Conservation (phyloP, 2,797 vertebrate species). For the Phoeniculus purpureus region DNA sequence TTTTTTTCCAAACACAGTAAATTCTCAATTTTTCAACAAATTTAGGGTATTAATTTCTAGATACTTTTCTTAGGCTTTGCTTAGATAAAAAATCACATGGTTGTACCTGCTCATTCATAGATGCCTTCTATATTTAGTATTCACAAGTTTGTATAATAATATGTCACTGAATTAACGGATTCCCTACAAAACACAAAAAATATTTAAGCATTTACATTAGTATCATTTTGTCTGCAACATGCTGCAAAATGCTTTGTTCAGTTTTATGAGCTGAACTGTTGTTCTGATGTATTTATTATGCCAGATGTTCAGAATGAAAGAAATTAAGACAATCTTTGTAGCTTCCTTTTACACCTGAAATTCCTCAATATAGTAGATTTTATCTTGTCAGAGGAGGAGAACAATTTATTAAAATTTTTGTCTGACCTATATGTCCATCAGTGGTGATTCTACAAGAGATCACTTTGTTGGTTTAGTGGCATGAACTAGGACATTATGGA, state of each 20-base stretch:
- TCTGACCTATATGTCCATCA: neutral
- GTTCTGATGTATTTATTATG: neutral
- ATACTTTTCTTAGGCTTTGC: neutral
- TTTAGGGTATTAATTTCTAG: neutral
- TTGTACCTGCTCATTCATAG: neutral
- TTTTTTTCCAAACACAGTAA: neutral
- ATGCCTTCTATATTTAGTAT: neutral
- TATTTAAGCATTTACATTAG: neutral
- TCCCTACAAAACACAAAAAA: neutral
- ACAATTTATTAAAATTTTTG: neutral
- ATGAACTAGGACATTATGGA: neutral
- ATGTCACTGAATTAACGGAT: neutral
- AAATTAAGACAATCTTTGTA: neutral
- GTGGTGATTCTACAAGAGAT: neutral
- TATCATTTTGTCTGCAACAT: neutral
- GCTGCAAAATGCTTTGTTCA: neutral
- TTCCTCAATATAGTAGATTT: neutral
- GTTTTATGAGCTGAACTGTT: neutral
- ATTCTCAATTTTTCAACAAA: neutral
- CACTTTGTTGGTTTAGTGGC: neutral
- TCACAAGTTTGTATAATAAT: neutral
- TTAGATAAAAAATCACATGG: accelerated
- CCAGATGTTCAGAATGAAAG: neutral
- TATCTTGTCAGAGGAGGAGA: neutral
- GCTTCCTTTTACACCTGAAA: neutral